phyloP scores from a whole-genome alignment of 1,140 invertebrate species.

The Drosophila tropicalis region DNA sequence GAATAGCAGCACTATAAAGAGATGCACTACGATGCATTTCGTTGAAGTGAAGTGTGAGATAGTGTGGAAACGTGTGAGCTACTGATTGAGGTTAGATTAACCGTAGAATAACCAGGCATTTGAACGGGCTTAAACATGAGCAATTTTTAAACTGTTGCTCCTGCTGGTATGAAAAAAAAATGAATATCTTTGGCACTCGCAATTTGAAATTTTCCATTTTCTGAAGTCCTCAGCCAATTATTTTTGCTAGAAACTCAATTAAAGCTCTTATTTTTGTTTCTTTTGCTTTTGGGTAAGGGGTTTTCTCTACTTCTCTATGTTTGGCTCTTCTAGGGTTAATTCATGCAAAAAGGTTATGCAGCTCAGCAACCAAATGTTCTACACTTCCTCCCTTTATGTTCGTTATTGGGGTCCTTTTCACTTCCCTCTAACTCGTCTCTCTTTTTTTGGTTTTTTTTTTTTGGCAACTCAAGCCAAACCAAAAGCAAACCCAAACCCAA shows the following conservation, averaged over 20 bases:
- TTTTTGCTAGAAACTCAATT: not conserved
- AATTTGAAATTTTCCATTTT: not conserved
- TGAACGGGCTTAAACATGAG: too few species aligned
- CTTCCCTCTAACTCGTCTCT: conserved; percentile 10
- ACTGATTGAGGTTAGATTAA: conserved; percentile 59
- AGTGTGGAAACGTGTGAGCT: conserved; percentile 44
- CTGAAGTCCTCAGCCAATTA: not conserved
- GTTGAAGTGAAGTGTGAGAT: conserved; percentile 28
- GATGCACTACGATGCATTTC: not conserved
- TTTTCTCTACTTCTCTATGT: not conserved
- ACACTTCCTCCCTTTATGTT: conserved; percentile 32
- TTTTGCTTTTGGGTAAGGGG: not conserved
- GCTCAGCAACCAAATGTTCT: conserved; percentile 36
- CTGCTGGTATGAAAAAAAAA: too few species aligned
- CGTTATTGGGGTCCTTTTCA: conserved; percentile 28
- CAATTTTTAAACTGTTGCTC: too few species aligned
- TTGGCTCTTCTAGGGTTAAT: conserved; percentile 61
- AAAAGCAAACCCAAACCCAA: conserved; percentile 38
- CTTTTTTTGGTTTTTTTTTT: too few species aligned
- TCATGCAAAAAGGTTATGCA: conserved; percentile 64
- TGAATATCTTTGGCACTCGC: not conserved
- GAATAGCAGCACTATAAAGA: not conserved
- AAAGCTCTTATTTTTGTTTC: not conserved
- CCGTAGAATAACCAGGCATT: conserved; percentile 25
- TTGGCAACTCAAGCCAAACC: conserved; percentile 45